Evolutionary conservation across 2,888 invertebrate genomes (phyloP).

Genomic region (Disparrhopalites patrizii): DNA sequence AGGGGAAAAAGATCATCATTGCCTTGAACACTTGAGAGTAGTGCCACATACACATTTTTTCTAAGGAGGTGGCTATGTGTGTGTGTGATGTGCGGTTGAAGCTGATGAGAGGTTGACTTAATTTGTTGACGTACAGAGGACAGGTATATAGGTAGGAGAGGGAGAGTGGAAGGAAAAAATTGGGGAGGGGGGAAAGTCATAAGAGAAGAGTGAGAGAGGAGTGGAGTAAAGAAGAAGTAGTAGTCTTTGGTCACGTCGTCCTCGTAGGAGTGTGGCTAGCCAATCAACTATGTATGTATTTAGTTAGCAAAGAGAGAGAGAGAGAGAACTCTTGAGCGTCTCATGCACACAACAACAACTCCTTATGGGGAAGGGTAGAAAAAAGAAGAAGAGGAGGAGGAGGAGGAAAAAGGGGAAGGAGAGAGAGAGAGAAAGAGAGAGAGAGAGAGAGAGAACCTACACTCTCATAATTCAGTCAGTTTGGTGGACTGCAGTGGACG

Average conservation of each 20-base stretch:
- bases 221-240: too few relatives aligned
- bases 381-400: too few relatives aligned
- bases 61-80: too few relatives aligned
- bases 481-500: constrained; percentile 27
- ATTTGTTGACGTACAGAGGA: constrained; percentile 27
- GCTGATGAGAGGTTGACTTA: constrained; percentile 29
- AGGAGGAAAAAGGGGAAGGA: too few relatives aligned
- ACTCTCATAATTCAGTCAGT: constrained; percentile 28
- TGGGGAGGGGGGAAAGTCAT: constrained; percentile 1
- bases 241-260: constrained; percentile 17
- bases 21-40: neutral
- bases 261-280: constrained; percentile 28
- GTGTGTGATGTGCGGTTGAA: constrained; percentile 24
- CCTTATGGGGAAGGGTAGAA: too few relatives aligned
- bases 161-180: too few relatives aligned
- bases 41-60: too few relatives aligned
- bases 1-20: neutral
- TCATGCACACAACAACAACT: neutral
- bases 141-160: constrained; percentile 27
- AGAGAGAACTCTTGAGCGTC: too few relatives aligned
- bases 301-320: too few relatives aligned
- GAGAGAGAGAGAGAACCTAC: constrained; percentile 16
- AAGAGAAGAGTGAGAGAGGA: neutral
- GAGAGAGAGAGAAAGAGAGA: neutral
- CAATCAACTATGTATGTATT: constrained; percentile 15